These are phyloP conservation scores for Macroramphosus scolopax DNA, from an alignment of 2,797 vertebrate genomes.

Conservation along the genomic window DNA sequence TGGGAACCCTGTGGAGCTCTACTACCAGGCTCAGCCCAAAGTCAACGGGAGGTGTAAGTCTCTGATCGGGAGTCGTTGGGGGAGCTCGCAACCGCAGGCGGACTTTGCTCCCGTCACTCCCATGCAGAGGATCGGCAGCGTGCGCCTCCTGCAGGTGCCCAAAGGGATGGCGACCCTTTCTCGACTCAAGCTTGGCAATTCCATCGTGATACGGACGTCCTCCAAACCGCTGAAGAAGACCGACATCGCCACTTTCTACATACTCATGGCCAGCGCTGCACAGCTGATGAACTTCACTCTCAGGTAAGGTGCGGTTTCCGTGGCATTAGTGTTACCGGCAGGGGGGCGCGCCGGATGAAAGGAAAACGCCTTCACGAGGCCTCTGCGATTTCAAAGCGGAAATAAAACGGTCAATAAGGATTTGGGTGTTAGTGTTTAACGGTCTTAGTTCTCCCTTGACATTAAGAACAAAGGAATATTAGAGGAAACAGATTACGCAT, in stretches of 20 bases:
- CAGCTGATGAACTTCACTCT: constrained; percentile 87
- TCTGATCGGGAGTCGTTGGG: constrained; percentile 60
- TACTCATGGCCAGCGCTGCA: constrained; percentile 82
- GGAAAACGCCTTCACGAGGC: no score
- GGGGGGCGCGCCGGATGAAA: no score
- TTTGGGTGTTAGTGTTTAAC: no score
- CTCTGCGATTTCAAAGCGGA: no score
- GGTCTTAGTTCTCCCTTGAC: constrained; percentile 20
- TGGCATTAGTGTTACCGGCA: background rate
- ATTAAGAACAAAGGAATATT: constrained; percentile 43
- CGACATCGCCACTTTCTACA: constrained; percentile 85
- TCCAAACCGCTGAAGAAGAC: constrained; percentile 84
- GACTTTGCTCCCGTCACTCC: constrained; percentile 82
- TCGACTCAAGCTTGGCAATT: constrained; percentile 84
- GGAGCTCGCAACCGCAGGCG: constrained; percentile 61
- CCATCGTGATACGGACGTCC: constrained; percentile 81
- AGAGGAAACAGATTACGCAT: constrained; percentile 47
- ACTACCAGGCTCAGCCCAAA: constrained; percentile 80
- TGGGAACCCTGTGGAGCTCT: constrained; percentile 88
- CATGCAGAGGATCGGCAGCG: constrained; percentile 89
- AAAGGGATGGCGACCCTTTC: constrained; percentile 75
- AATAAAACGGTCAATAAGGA: constrained; percentile 24
- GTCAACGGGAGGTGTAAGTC: constrained; percentile 74
- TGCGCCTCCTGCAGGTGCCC: constrained; percentile 84
- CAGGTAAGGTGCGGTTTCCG: constrained; percentile 77